Base-by-base conservation (phyloP, 2,113 vertebrate genomes). In the Ochotona curzoniae region DNA sequence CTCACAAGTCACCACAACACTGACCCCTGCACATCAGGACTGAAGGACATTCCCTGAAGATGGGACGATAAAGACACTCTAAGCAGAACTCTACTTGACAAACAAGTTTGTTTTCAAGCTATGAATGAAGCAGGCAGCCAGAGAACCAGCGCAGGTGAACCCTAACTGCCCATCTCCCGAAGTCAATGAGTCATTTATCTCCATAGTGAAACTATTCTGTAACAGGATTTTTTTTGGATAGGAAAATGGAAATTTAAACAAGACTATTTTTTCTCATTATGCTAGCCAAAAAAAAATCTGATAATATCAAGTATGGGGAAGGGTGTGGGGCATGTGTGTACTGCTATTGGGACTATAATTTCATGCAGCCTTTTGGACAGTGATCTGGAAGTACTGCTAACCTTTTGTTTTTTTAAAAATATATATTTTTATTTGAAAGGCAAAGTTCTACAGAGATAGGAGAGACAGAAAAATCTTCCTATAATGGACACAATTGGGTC, bases 201-300 rank as follows among this genome's bases (percentile, higher is more conserved):
- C 23, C 21, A 3, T 4, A 13, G 3, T 79, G 17, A 60, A 74
- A 60, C 32, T 10, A 38, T 32, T 69, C 49, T 5, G 26, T 26
- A 63, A 66, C 20, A 49, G 73, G 13, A 17, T 11, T 44, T 63
- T 44, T 44, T 89, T n/a, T 70, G 64, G 80, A 89, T 26, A 87
- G 91, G 81, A 90, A 90, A 95, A 78, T 51, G 80, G 57, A 94
- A 93, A 90, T 71, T 84, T 64, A 94, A 90, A 85, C 57, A 73
- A 13, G 2, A 78, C 28, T 73, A 51, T 67, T 84, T 95, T 70
- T 92, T 90, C 61, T 84, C 74, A 91, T 83, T 74, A 89, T 49
- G 74, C 49, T 87, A 32, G 64, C 71, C 90, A 63, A 81, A 57
- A 57, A 32, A 54, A 14, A 20, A 90, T 44, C 71, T 61, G 78